Evolutionary conservation across 2,797 vertebrate species (phyloP).

Genomic region (Sebastes trivittatus): DNA sequence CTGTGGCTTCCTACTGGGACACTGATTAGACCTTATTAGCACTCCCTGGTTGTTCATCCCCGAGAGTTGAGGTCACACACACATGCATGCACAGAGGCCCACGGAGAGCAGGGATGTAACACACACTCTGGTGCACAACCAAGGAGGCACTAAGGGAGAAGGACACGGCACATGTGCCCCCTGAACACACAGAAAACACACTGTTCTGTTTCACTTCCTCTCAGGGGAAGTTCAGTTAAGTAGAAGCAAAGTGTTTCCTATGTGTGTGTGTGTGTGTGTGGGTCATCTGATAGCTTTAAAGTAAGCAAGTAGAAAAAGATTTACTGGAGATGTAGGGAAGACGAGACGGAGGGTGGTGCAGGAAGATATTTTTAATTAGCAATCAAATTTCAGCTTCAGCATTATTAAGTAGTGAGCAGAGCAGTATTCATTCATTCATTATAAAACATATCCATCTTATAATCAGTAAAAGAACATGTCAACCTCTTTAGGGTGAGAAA

Average conservation of each 20-base stretch:
- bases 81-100: not conserved
- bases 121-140: not conserved
- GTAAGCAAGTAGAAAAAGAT: not conserved
- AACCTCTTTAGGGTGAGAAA: not conserved
- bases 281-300: constrained; percentile 5
- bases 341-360: not conserved
- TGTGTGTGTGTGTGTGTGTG: constrained; percentile 4
- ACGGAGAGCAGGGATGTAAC: not conserved
- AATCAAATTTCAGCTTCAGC: not conserved
- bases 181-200: constrained; percentile 32
- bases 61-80: constrained; percentile 34
- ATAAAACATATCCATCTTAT: not conserved
- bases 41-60: constrained; percentile 55
- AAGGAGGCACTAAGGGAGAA: not conserved
- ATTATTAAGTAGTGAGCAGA: not conserved
- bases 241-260: constrained; percentile 49
- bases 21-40: constrained; percentile 72
- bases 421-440: not conserved
- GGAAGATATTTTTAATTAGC: not conserved
- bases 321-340: not conserved
- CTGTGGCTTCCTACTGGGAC: constrained; percentile 50
- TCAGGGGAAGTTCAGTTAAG: constrained; percentile 23
- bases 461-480: not conserved
- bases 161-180: not conserved
- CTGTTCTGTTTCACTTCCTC: constrained; percentile 73